Evolutionary conservation across 2,113 vertebrate genomes (phyloP), one percentile per base, ranked within the genome.

Genomic region (Neogobius melanostomus): DNA sequence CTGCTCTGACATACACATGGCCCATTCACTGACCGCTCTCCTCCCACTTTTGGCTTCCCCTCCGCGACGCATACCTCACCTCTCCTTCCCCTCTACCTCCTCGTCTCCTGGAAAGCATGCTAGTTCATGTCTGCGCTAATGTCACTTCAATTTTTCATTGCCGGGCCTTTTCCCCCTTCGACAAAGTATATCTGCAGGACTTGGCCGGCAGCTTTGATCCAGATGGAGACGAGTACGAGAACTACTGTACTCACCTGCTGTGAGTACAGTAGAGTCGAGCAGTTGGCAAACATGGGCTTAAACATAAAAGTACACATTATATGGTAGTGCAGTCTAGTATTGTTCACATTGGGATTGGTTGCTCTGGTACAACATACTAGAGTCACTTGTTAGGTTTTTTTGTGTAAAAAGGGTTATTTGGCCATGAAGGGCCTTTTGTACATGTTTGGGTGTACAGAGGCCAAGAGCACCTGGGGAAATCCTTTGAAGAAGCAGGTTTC

Each of bases 131-230:
- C 87, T 85, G 80, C 21, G 14, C 83, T 89, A 88, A 90, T 87
- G 78, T 89, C 80, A 82, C 87, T 88, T 92, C 62, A 88, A 90
- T 89, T 86, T 91, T 89, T 90, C 78, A 90, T 89, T 16, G 66
- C 65, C 57, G 73, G 16, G 83, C 83, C 80, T 62, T 82, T 87
- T 85, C 88, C 28, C 86, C 88, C 64, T 79, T 61, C 50, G 36
- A 17, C 64, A 63, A 66, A 81, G 10, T 8, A 74, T 72, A 82
- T 77, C 82, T 77, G 61, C 82, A 66, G 62, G 57, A 67, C 68
- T 71, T 51, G 28, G 1, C 64, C 21, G 10, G 65, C 59, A 16
- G 79, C 71, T 21, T 64, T 62, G 80, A 77, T 44, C n/a, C 47
- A 54, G 68, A 68, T 4, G 42, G 42, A 72, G 59, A 5, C 56